A percentile compares a stretch with the other conserved stretches of the same genome.
Conservation (phyloP, 2,888 invertebrate species). For the Perdita meconis region DNA sequence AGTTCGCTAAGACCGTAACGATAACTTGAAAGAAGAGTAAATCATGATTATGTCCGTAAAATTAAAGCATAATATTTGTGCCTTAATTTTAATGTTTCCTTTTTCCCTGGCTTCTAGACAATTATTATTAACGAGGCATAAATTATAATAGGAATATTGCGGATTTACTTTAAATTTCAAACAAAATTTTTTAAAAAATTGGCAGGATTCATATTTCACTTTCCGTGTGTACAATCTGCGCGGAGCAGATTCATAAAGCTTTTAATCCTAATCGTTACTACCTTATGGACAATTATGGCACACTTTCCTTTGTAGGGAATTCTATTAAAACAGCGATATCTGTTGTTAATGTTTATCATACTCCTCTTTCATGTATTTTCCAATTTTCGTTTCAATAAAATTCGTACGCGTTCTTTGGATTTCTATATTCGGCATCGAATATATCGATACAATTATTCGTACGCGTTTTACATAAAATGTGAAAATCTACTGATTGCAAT, state of each 20-base stretch:
- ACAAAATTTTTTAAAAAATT: slow-evolving; percentile 3
- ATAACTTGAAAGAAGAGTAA: background rate
- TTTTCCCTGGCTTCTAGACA: background rate
- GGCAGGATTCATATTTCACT: background rate
- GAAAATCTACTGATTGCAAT: no score
- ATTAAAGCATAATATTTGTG: background rate
- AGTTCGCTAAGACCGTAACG: background rate
- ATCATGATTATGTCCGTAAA: background rate
- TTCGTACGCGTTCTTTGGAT: background rate
- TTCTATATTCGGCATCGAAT: background rate
- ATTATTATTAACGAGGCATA: no score
- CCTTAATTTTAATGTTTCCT: background rate
- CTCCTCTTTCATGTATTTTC: background rate
- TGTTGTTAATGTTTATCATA: slow-evolving; percentile 16
- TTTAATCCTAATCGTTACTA: slow-evolving; percentile 34
- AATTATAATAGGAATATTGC: no score
- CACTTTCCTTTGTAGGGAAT: slow-evolving; percentile 16
- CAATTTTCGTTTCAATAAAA: background rate
- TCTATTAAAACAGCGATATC: slow-evolving; percentile 19
- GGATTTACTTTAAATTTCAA: background rate
- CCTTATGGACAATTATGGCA: slow-evolving; percentile 43
- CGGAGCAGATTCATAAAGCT: slow-evolving; percentile 35
- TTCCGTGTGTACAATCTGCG: slow-evolving; percentile 6
- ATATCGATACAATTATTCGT: no score
- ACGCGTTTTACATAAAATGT: no score